Evolutionary conservation across 2,113 vertebrate species (phyloP).

Genomic region (Talpa occidentalis): DNA sequence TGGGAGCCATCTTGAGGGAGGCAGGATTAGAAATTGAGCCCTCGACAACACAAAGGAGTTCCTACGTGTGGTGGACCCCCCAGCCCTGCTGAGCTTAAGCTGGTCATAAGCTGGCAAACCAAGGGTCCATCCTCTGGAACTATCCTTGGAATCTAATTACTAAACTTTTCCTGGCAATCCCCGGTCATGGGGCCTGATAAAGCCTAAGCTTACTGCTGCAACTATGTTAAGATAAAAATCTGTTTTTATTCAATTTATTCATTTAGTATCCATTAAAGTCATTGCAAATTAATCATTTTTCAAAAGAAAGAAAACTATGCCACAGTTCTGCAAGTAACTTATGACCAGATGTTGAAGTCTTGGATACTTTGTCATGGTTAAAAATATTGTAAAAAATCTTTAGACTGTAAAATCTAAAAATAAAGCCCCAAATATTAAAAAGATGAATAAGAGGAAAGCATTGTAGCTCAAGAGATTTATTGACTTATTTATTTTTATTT

Average conservation of each 20-base stretch:
- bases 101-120: background rate
- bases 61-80: background rate
- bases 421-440: conserved; percentile 41
- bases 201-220: conserved; percentile 43
- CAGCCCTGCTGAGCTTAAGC: background rate
- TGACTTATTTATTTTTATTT: conserved; percentile 55
- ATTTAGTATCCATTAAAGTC: conserved; percentile 62
- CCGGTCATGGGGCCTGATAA: conserved; percentile 53
- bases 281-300: conserved; percentile 74
- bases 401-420: conserved; percentile 69
- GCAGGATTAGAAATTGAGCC: background rate
- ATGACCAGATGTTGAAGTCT: conserved; percentile 69
- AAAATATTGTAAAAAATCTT: conserved; percentile 64
- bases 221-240: conserved; percentile 62
- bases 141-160: conserved; percentile 44
- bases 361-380: background rate
- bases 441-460: conserved; percentile 44
- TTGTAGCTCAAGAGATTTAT: conserved; percentile 31
- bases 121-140: background rate
- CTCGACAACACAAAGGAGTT: background rate
- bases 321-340: conserved; percentile 61
- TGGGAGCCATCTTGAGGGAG: background rate
- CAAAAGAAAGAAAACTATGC: conserved; percentile 72
- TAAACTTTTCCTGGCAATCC: conserved; percentile 35
- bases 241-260: conserved; percentile 72